These are phyloP conservation scores for Solenopsis fugax DNA, from an alignment of 1,140 invertebrate species.

Conservation along the genomic window DNA sequence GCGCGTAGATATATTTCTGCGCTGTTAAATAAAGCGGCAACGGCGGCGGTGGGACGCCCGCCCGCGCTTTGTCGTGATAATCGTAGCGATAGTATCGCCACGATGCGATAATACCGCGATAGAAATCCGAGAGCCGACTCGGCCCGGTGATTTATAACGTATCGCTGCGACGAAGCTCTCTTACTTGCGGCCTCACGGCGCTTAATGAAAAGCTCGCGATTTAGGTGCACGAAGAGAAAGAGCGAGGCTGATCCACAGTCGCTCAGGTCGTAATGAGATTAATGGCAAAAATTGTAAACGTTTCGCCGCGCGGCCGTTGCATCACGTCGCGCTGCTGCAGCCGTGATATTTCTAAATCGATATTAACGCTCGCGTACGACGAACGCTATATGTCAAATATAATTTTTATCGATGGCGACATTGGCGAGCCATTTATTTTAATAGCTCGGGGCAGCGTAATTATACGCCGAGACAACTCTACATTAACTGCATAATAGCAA, in stretches of 20 bases:
- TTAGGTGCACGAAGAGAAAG: not conserved
- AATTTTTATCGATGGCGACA: conserved; percentile 45
- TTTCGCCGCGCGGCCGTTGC: not conserved
- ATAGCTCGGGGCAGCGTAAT: conserved; percentile 44
- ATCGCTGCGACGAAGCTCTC: not conserved
- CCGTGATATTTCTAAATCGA: conserved; percentile 52
- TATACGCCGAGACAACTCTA: conserved; percentile 40
- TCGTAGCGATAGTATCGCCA: conserved; percentile 36
- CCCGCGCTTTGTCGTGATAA: conserved; percentile 48
- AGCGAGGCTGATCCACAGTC: not conserved
- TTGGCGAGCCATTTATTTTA: conserved; percentile 50
- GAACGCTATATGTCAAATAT: conserved; percentile 52
- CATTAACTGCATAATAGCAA: conserved; percentile 49
- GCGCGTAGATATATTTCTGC: conserved; percentile 56
- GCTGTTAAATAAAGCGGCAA: conserved; percentile 34
- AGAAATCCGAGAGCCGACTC: conserved; percentile 30
- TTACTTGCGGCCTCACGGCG: not conserved
- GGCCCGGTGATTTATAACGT: not conserved
- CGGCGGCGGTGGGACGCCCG: not conserved
- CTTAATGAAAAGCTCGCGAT: conserved; percentile 25
- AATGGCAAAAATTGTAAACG: conserved; percentile 23
- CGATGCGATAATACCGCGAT: conserved; percentile 53
- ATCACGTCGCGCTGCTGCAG: conserved; percentile 1
- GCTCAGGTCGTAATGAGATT: not conserved
- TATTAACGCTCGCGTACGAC: conserved; percentile 8